Percentiles rank a stretch among this genome's conserved stretches.
Conservation (phyloP, 1,140 invertebrate species). For the Hestina assimilis region DNA sequence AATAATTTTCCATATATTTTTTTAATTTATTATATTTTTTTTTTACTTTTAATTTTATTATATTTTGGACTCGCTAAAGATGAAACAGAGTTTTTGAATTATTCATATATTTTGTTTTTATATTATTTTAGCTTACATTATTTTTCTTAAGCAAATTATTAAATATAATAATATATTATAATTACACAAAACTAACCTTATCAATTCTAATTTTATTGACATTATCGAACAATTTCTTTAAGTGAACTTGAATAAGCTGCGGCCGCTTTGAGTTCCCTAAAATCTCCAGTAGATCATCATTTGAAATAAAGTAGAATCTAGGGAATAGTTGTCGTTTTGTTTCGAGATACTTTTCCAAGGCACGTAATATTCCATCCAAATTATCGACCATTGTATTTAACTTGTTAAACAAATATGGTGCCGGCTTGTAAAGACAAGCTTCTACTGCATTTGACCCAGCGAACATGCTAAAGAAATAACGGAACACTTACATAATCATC, state of each 20-base stretch:
- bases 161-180: neutral
- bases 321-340: constrained; percentile 91
- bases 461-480: constrained; percentile 67
- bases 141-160: neutral
- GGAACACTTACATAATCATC: no score
- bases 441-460: constrained; percentile 78
- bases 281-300: constrained; percentile 92
- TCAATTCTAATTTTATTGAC: constrained; percentile 86
- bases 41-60: no score
- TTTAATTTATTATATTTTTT: neutral
- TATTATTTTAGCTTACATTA: no score
- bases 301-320: constrained; percentile 90
- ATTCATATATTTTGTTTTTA: no score
- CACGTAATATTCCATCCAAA: constrained; percentile 84
- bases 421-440: constrained; percentile 78
- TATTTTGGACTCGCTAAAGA: no score
- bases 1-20: no score
- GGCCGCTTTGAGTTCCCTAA: constrained; percentile 90
- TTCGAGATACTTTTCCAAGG: constrained; percentile 90
- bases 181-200: constrained; percentile 69
- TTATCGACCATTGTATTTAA: constrained; percentile 82
- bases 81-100: no score
- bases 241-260: constrained; percentile 88
- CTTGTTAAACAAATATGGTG: constrained; percentile 80
- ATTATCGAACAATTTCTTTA: constrained; percentile 92